phyloP scores from a whole-genome alignment of 2,888 invertebrate genomes.

The Melipona bicolor region DNA sequence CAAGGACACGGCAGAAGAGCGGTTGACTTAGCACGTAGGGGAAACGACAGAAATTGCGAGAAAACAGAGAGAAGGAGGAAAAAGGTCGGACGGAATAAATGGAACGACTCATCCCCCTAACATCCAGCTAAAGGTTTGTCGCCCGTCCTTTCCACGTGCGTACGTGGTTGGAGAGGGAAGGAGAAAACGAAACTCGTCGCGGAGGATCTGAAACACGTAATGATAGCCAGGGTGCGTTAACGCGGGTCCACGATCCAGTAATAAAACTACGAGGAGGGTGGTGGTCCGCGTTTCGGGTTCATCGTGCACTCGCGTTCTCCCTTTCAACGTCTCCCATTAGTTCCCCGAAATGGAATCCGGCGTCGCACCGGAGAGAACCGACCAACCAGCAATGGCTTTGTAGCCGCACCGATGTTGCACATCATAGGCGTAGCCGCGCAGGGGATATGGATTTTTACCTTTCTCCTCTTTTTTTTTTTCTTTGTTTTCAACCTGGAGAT shows the following conservation, averaged over 20 bases:
- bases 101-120: conserved; percentile 27
- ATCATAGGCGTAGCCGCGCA: conserved; percentile 25
- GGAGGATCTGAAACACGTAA: conserved; percentile 52
- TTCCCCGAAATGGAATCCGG: conserved; percentile 55
- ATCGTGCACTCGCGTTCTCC: conserved; percentile 14
- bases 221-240: conserved; percentile 68
- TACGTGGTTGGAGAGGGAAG: not conserved
- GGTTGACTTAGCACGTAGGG: not conserved
- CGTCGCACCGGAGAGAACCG: conserved; percentile 14
- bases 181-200: not conserved
- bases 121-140: conserved; percentile 41
- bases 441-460: not conserved
- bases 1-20: no score
- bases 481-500: not conserved
- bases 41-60: conserved; percentile 11
- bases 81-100: conserved; percentile 30
- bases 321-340: conserved; percentile 48
- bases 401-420: conserved; percentile 38
- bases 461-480: not conserved
- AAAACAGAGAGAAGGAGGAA: conserved; percentile 27
- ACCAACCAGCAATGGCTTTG: conserved; percentile 35
- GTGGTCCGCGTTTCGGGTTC: conserved; percentile 24
- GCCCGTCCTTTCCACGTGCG: conserved; percentile 35
- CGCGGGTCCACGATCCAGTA: conserved; percentile 56
- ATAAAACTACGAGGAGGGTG: conserved; percentile 65